Conservation (phyloP, 1,140 invertebrate genomes). For the Cydia pomonella region DNA sequence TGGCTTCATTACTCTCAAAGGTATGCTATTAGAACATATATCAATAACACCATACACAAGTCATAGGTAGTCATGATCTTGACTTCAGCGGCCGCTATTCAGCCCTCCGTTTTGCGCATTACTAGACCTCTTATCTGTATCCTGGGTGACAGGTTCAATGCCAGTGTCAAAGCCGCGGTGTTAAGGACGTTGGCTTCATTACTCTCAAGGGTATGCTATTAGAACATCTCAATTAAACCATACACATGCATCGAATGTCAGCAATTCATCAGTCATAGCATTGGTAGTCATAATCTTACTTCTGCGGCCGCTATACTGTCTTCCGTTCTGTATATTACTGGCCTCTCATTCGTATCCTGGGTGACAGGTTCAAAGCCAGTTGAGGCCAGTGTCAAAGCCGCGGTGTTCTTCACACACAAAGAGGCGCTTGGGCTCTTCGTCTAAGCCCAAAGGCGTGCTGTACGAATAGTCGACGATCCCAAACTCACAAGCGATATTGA, state of each 20-base stretch:
- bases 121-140: conserved; percentile 98
- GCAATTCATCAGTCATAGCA: too few species aligned
- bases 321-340: conserved; percentile 98
- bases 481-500: too few species aligned
- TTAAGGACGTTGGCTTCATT: conserved; percentile 95
- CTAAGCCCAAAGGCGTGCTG: too few species aligned
- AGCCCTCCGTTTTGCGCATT: conserved; percentile 97
- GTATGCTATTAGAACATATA: conserved; percentile 68
- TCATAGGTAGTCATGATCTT: conserved; percentile 94
- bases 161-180: conserved; percentile 97
- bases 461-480: too few species aligned
- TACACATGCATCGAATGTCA: too few species aligned
- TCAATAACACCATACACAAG: too few species aligned
- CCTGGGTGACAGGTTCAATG: conserved; percentile 96
- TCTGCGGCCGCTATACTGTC: conserved; percentile 93
- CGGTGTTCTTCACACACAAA: too few species aligned
- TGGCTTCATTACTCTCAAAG: conserved; percentile 95
- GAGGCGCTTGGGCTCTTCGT: too few species aligned
- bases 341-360: conserved; percentile 97
- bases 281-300: conserved; percentile 94
- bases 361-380: conserved; percentile 96
- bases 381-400: conserved; percentile 97
- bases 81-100: conserved; percentile 91
- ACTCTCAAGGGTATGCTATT: conserved; percentile 87
- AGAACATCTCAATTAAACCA: too few species aligned